Evolutionary conservation across 2,888 invertebrate genomes (phyloP).

Genomic region (Thelaira solivaga): DNA sequence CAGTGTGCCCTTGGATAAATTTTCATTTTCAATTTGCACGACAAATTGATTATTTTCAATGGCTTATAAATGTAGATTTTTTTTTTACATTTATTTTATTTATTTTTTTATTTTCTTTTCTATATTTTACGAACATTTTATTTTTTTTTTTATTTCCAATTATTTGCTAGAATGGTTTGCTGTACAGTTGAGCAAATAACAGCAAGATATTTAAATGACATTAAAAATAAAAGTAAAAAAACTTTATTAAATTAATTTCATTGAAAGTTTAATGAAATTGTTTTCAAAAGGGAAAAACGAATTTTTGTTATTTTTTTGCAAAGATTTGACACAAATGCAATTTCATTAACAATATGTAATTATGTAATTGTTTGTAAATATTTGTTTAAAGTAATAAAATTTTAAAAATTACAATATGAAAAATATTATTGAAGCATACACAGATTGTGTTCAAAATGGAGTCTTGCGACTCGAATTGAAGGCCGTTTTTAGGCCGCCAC

Average conservation of each 20-base stretch:
- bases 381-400: too few species aligned
- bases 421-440: too few species aligned
- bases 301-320: too few species aligned
- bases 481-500: too few species aligned
- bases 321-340: too few species aligned
- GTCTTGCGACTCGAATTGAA: too few species aligned
- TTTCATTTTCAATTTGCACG: slow-evolving; percentile 60
- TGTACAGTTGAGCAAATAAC: background rate
- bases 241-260: background rate
- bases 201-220: slow-evolving; percentile 9
- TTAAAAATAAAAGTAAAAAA: background rate
- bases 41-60: slow-evolving; percentile 61
- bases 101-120: slow-evolving; percentile 1
- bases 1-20: slow-evolving; percentile 43
- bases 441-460: too few species aligned
- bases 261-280: slow-evolving; percentile 8
- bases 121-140: background rate
- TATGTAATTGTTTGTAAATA: too few species aligned
- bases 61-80: slow-evolving; percentile 30
- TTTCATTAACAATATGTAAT: too few species aligned
- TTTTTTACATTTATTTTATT: slow-evolving; percentile 1
- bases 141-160: slow-evolving; percentile 40
- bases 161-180: slow-evolving; percentile 49
- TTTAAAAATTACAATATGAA: too few species aligned
- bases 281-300: background rate